Conservation (phyloP, 2,888 invertebrate species). For the Rhodophaea formosa region DNA sequence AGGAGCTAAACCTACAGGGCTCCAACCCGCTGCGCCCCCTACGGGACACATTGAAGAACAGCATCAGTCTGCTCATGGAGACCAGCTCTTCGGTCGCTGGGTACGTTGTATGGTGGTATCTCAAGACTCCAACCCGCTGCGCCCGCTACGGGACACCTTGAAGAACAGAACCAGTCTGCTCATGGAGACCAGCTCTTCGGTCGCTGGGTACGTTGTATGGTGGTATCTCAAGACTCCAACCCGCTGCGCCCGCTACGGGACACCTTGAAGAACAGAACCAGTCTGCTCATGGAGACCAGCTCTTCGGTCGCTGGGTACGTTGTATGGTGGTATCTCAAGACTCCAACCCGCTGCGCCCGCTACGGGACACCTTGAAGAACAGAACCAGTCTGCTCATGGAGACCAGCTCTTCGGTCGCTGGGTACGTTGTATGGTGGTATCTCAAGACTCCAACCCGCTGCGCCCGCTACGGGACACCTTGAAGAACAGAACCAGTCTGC, state of each 20-base stretch:
- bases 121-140: conserved; percentile 59
- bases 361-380: conserved; percentile 71
- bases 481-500: conserved; percentile 69
- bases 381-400: conserved; percentile 72
- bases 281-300: conserved; percentile 64
- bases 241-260: conserved; percentile 68
- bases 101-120: conserved; percentile 35
- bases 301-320: conserved; percentile 54
- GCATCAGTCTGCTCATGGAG: conserved; percentile 69
- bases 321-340: conserved; percentile 34
- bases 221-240: conserved; percentile 46
- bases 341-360: conserved; percentile 59
- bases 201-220: conserved; percentile 44
- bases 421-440: conserved; percentile 37
- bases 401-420: conserved; percentile 50
- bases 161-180: conserved; percentile 71
- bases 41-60: conserved; percentile 70
- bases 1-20: conserved; percentile 61
- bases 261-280: conserved; percentile 70
- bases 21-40: conserved; percentile 63
- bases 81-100: conserved; percentile 52
- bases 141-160: conserved; percentile 66
- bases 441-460: conserved; percentile 58
- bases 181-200: conserved; percentile 61
- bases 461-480: conserved; percentile 67